These are phyloP conservation scores for Sphaeramia orbicularis DNA, from an alignment of 2,797 vertebrate genomes.

Conservation along the genomic window DNA sequence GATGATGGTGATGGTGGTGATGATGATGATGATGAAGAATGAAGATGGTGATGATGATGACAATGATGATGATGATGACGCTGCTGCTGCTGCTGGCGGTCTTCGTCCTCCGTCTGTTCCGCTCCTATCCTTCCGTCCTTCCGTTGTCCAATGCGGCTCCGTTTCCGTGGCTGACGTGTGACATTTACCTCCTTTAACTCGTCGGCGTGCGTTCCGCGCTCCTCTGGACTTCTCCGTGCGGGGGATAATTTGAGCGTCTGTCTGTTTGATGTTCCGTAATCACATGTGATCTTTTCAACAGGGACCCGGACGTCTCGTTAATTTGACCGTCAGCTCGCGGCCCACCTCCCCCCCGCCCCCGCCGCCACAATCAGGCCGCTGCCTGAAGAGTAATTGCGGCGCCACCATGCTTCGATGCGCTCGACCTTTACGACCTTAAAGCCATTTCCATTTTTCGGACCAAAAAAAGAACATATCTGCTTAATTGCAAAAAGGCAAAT, in stretches of 20 bases:
- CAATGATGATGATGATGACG: too few relatives aligned
- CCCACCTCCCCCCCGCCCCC: constrained; percentile 28
- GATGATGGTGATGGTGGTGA: too few relatives aligned
- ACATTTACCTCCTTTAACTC: too few relatives aligned
- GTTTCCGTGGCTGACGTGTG: too few relatives aligned
- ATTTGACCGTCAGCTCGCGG: constrained; percentile 79
- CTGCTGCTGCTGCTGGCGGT: too few relatives aligned
- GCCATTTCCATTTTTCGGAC: constrained; percentile 86
- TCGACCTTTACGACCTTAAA: constrained; percentile 88
- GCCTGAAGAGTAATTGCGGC: constrained; percentile 84
- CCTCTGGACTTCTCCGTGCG: constrained; percentile 58
- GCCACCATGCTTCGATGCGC: constrained; percentile 86
- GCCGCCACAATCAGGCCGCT: constrained; percentile 55
- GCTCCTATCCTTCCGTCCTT: too few relatives aligned
- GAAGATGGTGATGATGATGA: too few relatives aligned
- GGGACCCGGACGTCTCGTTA: constrained; percentile 80
- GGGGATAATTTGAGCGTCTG: constrained; percentile 75
- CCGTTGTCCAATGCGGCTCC: too few relatives aligned
- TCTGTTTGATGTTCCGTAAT: constrained; percentile 84
- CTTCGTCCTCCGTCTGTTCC: too few relatives aligned
- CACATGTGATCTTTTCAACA: constrained; percentile 88
- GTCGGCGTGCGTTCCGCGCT: too few relatives aligned
- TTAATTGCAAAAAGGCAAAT: constrained; percentile 87
- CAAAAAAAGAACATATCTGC: constrained; percentile 81
- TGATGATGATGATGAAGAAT: too few relatives aligned